phyloP scores from a whole-genome alignment of 2,113 vertebrate species.

The Callopanchax toddi region DNA sequence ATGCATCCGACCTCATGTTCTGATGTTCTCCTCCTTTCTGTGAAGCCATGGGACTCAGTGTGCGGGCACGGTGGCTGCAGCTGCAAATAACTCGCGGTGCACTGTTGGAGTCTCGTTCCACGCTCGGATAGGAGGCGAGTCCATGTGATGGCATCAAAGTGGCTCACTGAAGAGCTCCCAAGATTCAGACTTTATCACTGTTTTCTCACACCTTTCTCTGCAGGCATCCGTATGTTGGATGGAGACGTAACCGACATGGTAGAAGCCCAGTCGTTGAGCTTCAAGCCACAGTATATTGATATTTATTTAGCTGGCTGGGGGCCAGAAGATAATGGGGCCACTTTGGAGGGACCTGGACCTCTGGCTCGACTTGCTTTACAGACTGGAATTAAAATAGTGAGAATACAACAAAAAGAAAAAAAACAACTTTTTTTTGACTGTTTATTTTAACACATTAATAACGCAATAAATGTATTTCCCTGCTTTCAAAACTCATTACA shows the following conservation, averaged over 20 bases:
- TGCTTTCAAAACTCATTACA: constrained; percentile 41
- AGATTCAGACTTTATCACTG: constrained; percentile 5
- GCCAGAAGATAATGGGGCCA: constrained; percentile 93
- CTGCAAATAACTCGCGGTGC: constrained; percentile 93
- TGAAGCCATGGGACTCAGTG: constrained; percentile 95
- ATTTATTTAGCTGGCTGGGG: constrained; percentile 97
- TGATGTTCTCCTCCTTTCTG: constrained; percentile 64
- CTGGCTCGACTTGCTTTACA: constrained; percentile 89
- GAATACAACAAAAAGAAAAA: constrained; percentile 4
- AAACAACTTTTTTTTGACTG: neutral
- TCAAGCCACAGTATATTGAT: constrained; percentile 90
- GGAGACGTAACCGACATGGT: constrained; percentile 95
- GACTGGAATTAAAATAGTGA: constrained; percentile 87
- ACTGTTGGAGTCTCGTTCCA: constrained; percentile 92
- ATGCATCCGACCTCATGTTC: constrained; percentile 65
- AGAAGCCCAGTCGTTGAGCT: constrained; percentile 92
- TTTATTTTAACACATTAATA: neutral
- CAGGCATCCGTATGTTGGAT: constrained; percentile 93
- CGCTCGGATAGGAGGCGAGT: constrained; percentile 93
- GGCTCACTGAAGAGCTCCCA: constrained; percentile 15
- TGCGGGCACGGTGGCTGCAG: constrained; percentile 92
- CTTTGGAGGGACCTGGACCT: constrained; percentile 91
- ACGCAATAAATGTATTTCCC: constrained; percentile 4
- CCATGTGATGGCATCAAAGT: constrained; percentile 7
- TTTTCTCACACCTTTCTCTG: constrained; percentile 47